Evolutionary conservation across 2,113 vertebrate species (phyloP), one percentile per base, ranked within the genome.

Genomic region (Pomatorhinus ruficollis): DNA sequence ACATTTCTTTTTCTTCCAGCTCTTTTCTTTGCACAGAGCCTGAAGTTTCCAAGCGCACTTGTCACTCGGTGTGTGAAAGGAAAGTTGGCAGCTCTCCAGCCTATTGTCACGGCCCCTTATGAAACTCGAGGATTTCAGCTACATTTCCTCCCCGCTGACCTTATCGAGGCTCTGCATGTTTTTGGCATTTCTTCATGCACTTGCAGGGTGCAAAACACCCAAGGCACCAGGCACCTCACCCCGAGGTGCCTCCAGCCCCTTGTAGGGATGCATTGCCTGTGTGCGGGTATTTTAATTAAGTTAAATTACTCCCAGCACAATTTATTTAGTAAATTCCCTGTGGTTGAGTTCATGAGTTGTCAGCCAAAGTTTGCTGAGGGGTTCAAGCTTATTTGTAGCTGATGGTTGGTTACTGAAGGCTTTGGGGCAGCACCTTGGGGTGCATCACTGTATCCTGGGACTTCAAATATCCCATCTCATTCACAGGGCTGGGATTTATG

Each of bases 1-100:
- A 12, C 5, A 5, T 15, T 54, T 30, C 30, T 66, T 45, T 74
- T 30, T 24, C 65, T 53, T n/a, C 6, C 63, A 68, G 15, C 63
- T 31, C 64, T 56, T 50, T 45, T 45, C 49, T 37, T 28, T 37
- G 50, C 44, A 7, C 68, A 19, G 16, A 69, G 70, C 33, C 70
- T 22, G 28, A 71, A 54, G 30, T 89, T 93, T 92, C 90, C 25
- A 2, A 40, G 79, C 0, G 0, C 81, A 19, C 61, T 87, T 81
- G 92, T 80, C 5, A 4, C 89, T 80, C 1, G 0, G 64, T 47
- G 21, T 61, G 1, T 31, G 63, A 66, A 60, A 92, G 96, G 93
- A 93, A 96, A 97, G 78, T 78, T 97, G 97, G 96, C 96, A 97
- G 90, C 70, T 33, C 37, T 9, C 83, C 0, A 6, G 50, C 35